These are phyloP conservation scores for Lithobates sylvaticus DNA, from an alignment of 2,797 vertebrate genomes.

Conservation along the genomic window DNA sequence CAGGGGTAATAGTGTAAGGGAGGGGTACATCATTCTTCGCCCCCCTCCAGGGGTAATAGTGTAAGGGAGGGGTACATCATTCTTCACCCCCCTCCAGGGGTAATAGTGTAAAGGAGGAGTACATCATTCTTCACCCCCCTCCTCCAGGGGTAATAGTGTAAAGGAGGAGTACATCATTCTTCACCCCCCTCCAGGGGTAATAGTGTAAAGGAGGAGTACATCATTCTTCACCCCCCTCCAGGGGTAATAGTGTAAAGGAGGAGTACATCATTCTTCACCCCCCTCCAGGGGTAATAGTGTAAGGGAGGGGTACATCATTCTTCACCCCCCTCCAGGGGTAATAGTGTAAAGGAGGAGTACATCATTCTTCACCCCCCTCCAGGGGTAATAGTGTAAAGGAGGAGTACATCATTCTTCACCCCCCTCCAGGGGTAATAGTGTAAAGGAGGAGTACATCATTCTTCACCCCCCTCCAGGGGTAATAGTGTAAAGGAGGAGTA, in stretches of 20 bases:
- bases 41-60: background rate
- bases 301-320: background rate
- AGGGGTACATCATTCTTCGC: background rate
- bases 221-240: background rate
- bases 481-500: background rate
- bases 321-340: background rate
- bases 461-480: background rate
- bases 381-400: background rate
- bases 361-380: background rate
- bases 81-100: background rate
- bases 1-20: background rate
- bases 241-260: background rate
- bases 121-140: background rate
- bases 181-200: background rate
- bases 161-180: background rate
- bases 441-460: background rate
- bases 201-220: background rate
- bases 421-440: too few species aligned
- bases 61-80: background rate
- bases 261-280: background rate
- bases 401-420: too few species aligned
- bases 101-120: background rate
- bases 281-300: rapidly evolving
- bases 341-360: too few species aligned
- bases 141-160: background rate